Base-by-base conservation (phyloP, 2,797 vertebrate genomes). In the Siniperca undulata region DNA sequence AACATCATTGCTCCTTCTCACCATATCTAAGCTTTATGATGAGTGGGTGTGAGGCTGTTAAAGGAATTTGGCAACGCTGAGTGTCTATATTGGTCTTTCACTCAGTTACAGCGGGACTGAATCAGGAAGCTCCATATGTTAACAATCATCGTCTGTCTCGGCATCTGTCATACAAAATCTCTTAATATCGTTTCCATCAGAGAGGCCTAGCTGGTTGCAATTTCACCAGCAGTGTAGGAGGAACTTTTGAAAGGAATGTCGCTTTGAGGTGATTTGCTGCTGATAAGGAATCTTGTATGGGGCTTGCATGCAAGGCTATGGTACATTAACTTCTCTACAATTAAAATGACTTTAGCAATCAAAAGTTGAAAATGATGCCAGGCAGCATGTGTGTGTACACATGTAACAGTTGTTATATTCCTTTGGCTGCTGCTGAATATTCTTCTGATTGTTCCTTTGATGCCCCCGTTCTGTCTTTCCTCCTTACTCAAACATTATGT, bases 171-270 rank as follows among this genome's bases (percentile, higher is more conserved):
- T 69, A 80, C 58, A 88, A 87, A 90, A 89, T 88, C 88, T 86
- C 81, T 80, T 81, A 77, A 92, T 87, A 93, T 92, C 38, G 34
- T 85, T 92, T 87, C 88, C 88, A 90, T 91, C 86, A 89, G 89
- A 83, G 66, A 66, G 70, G 65, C 56, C 76, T 78, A 14, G 83
- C 88, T 91, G 92, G 76, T 88, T 91, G 91, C 87, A 90, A 92
- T 92, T 93, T 91, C 74, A 78, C 66, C 74, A 80, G 83, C 84
- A 88, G 85, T 10, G 69, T 59, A 73, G 78, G 73, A 85, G 82
- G 77, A 61, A 84, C 78, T 78, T 91, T 82, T 67, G 24, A 71
- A 77, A 88, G 77, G 86, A 94, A 92, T 87, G 89, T 67, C 24
- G 44, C 79, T 87, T 22, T 68, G 80, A 86, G 68, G 76, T 81